A percentile compares a stretch with the other conserved stretches of the same genome.
Evolutionary conservation across 37 sponge, comb jelly and placozoan species (phyloP).

Genomic region (Theonella swinhoei): DNA sequence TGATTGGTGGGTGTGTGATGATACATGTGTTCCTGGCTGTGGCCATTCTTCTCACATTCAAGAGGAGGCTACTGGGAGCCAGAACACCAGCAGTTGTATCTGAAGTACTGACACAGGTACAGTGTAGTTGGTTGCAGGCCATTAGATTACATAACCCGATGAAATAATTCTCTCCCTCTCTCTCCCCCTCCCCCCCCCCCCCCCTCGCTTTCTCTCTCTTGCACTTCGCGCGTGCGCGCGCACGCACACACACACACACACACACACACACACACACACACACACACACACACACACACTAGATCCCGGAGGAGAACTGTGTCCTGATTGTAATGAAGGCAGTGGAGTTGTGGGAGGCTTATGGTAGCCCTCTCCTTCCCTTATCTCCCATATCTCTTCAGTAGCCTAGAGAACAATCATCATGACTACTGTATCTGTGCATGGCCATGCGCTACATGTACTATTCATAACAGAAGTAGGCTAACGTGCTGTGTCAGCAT

Average conservation of each 20-base stretch:
- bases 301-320: conserved; percentile 45
- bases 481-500: no score
- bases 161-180: not conserved
- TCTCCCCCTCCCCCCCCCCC: no score
- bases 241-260: no score
- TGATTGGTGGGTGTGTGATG: conserved; percentile 50
- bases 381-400: not conserved
- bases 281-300: no score
- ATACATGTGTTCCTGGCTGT: conserved; percentile 52
- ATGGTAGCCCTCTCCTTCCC: conserved; percentile 45
- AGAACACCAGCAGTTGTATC: not conserved
- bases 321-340: conserved; percentile 29
- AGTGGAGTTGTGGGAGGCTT: conserved; percentile 57
- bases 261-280: no score
- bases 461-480: no score
- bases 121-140: no score
- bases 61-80: conserved; percentile 25
- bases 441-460: no score
- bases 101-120: not conserved
- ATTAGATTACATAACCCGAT: no score
- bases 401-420: not conserved
- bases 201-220: no score
- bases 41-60: conserved; percentile 29
- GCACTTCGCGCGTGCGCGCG: no score
- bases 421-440: no score